Evolutionary conservation across 2,113 vertebrate genomes (phyloP), one percentile per base, ranked within the genome.

Genomic region (Pseudopipra pipra): DNA sequence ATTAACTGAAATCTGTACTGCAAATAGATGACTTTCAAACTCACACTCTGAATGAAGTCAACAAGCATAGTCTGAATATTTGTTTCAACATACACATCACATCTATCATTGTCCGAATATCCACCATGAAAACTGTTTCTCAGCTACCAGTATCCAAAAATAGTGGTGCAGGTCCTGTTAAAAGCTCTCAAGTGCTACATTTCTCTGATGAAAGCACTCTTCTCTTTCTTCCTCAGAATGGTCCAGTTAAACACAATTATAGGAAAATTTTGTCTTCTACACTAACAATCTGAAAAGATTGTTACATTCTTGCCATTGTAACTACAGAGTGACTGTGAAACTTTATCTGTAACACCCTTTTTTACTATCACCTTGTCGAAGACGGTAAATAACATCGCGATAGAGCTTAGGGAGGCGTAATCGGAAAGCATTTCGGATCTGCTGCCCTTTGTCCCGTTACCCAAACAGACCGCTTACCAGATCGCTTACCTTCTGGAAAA

Each of bases 401-500:
- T 1, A 13, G 33, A 22, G 41, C 49, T 85, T 37, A 70, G 54
- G 39, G 51, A 14, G 5, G 6, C 2, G 1, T 28, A 21, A 56
- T 2, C 2, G 2, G 37, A 81, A 89, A 65, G 51, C 20, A 33
- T 59, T 85, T 52, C 11, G 6, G 30, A 33, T 33, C 25, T 72
- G 46, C n/a, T 25, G 43, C 19, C 21, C 35, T 66, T 90, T 59
- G 14, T 63, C 49, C 39, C 11, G 16, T 39, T 52, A 78, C n/a
- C 71, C 39, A 81, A 74, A 72, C 0, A 1, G 44, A 30, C 12
- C n/a, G n/a, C n/a, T n/a, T n/a, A n/a, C n/a, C n/a, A n/a, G 47
- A 75, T 31, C 22, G 8, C 98, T 95, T 99, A 99, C 99, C 99
- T 99, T 98, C 96, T 97, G 98, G 98, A 98, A 98, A 98, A 98